Evolutionary conservation across 2,888 invertebrate genomes (phyloP), one percentile per base, ranked within the genome.

Genomic region (Venusia cambrica): DNA sequence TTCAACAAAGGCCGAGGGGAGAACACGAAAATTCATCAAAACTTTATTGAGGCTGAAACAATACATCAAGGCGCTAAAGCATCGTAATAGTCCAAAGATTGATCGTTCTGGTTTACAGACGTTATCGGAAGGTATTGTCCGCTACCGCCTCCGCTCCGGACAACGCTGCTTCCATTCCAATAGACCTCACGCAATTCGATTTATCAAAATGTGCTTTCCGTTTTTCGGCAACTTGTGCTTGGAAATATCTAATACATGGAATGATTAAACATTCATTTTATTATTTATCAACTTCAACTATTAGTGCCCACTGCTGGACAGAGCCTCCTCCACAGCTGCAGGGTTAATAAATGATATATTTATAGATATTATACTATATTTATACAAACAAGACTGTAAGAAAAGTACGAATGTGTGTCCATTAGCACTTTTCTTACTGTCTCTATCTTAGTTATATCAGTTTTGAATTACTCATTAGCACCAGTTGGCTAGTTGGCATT

Each of bases 31-130:
- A 83, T 87, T 81, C 78, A 85, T 85, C 85, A 84, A 83, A 85
- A 87, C 81, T 84, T 85, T 80, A 83, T 84, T 83, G 78, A 81
- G 71, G 76, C 80, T 74, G 74, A 81, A 84, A 85, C 85, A 85
- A 85, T 85, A 85, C 81, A 83, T 83, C 80, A 79, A 76, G 78
- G 73, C 77, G 80, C 78, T 83, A 84, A 84, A 81, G 78, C 81
- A 83, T 80, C 75, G 73, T 81, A 83, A 84, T 84, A 78, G 80
- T 65, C 73, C 61, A 65, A 73, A 84, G 84, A 85, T 85, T 83
- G 83, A 85, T 85, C 73, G 79, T 78, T 72, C 56, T 54, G 65
- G 63, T 70, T 64, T 73, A 69, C 73, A 70, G 63, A 72, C 65
- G 73, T 74, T 77, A 80, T 79, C 62, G 58, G 60, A 62, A 52